These are phyloP conservation scores for Drosophila anomalata DNA, from an alignment of 2,888 invertebrate species.

Conservation along the genomic window DNA sequence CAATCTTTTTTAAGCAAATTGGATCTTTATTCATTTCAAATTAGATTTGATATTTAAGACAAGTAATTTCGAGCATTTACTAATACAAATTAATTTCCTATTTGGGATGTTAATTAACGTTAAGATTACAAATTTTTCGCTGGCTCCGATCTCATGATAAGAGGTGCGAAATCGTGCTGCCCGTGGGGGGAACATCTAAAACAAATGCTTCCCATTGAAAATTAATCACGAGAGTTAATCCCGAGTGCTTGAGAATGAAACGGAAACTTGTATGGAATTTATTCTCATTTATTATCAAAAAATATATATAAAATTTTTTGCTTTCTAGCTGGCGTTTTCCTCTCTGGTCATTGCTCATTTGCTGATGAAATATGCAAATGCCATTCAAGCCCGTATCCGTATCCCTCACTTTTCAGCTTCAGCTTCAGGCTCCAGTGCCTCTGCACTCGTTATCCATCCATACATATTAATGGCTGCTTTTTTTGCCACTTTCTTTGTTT, in stretches of 20 bases:
- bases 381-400: conserved; percentile 15
- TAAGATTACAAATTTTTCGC: conserved; percentile 3
- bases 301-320: not conserved
- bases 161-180: conserved; percentile 44
- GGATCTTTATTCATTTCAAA: not conserved
- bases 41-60: conserved; percentile 10
- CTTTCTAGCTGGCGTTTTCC: not conserved
- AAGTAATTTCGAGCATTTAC: not conserved
- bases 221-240: conserved; percentile 2
- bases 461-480: conserved; percentile 59
- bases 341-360: conserved; percentile 18
- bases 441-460: conserved; percentile 33
- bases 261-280: not conserved
- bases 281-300: not conserved
- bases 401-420: conserved; percentile 5
- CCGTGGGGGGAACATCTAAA: conserved; percentile 16
- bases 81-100: conserved; percentile 17
- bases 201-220: conserved; percentile 21
- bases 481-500: conserved; percentile 27
- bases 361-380: conserved; percentile 65
- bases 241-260: not conserved
- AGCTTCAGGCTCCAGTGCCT: conserved; percentile 30
- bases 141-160: conserved; percentile 24
- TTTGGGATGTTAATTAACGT: conserved; percentile 34
- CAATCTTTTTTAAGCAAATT: conserved; percentile 10